Percentiles rank a stretch among this genome's conserved stretches.
phyloP scores from a whole-genome alignment of 2,797 vertebrate genomes.

The Hypotaenidia okinawae region DNA sequence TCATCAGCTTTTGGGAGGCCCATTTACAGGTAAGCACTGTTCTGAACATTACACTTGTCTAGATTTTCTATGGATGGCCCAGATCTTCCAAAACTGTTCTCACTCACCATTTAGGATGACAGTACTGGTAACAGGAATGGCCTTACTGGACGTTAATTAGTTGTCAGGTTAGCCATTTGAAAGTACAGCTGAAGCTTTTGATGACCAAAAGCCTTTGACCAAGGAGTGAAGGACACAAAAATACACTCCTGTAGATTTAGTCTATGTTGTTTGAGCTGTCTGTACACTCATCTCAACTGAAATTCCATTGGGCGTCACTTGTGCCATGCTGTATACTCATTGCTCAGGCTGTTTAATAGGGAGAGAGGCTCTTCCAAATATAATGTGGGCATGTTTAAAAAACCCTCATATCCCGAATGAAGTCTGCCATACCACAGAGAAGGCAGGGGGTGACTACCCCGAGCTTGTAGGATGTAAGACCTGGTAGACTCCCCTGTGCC shows the following conservation, averaged over 20 bases:
- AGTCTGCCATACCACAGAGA: neutral
- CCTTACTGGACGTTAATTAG: rapidly evolving
- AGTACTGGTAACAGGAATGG: neutral
- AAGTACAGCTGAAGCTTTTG: neutral
- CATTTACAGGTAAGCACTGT: neutral
- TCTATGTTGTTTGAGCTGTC: neutral
- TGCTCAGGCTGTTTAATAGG: neutral
- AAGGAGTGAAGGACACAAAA: neutral
- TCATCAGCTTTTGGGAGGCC: neutral
- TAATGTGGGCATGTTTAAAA: neutral
- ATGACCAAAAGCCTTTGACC: neutral
- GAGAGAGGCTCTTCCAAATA: neutral
- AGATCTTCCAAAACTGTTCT: neutral
- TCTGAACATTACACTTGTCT: neutral
- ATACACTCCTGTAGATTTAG: too few species aligned
- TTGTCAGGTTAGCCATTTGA: neutral
- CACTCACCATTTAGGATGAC: neutral
- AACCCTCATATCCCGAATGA: neutral
- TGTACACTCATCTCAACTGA: rapidly evolving
- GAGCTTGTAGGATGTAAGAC: neutral
- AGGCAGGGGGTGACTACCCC: too few species aligned
- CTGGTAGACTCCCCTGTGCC: rapidly evolving
- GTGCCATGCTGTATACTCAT: neutral
- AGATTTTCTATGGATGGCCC: neutral
- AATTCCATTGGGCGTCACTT: neutral